Conservation (phyloP, 1,140 invertebrate genomes). For the Ericerus pela region DNA sequence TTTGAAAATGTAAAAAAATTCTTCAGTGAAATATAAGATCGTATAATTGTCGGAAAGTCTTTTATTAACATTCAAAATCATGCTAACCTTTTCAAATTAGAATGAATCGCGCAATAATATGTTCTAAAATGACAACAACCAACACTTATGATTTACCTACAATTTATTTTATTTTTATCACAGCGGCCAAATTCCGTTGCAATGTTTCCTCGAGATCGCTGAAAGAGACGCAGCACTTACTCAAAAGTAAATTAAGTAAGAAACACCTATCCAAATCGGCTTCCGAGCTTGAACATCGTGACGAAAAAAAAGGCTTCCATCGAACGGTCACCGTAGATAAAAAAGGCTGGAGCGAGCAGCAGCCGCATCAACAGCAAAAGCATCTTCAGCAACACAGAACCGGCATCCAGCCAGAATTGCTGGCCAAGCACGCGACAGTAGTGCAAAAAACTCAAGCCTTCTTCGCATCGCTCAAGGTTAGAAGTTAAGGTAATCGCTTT, state of each 20-base stretch:
- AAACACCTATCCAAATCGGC: background rate
- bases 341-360: too few species aligned
- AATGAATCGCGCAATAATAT: too few species aligned
- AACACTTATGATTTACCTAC: too few species aligned
- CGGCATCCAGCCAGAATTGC: background rate
- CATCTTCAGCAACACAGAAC: background rate
- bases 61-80: too few species aligned
- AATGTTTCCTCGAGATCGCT: background rate
- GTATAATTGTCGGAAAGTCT: too few species aligned
- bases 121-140: too few species aligned
- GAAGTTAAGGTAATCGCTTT: conserved; percentile 1
- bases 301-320: background rate
- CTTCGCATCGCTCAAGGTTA: conserved; percentile 6
- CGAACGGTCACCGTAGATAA: too few species aligned
- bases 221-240: conserved; percentile 1
- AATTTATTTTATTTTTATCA: background rate
- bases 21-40: too few species aligned
- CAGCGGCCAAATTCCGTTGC: conserved; percentile 2
- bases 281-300: background rate
- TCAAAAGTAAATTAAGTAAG: background rate
- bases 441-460: conserved; percentile 5
- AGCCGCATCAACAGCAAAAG: background rate
- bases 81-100: too few species aligned
- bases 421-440: background rate
- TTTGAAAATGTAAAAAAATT: too few species aligned